Percentiles rank a stretch among this genome's conserved stretches.
Conservation (phyloP, 2,888 invertebrate genomes). For the Philereme transversata region DNA sequence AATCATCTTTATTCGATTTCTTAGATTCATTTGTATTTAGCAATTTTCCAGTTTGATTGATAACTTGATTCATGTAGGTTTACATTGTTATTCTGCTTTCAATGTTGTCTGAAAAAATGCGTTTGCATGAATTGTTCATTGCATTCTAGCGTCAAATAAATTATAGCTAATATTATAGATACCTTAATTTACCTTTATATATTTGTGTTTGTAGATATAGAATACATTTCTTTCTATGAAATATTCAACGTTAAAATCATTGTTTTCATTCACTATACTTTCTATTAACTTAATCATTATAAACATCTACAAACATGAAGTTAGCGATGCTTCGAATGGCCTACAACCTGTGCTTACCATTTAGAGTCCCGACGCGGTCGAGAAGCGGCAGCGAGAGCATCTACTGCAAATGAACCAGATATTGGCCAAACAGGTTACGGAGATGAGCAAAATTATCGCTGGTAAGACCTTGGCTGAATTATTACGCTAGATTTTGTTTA, state of each 20-base stretch:
- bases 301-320: constrained; percentile 46
- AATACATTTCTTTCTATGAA: constrained; percentile 32
- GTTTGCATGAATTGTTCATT: constrained; percentile 52
- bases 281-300: background rate
- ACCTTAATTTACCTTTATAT: no score
- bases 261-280: constrained; percentile 11
- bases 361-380: constrained; percentile 90
- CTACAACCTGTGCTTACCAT: constrained; percentile 57
- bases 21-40: background rate
- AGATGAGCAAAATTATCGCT: constrained; percentile 97
- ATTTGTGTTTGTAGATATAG: constrained; percentile 41
- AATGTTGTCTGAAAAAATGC: constrained; percentile 55
- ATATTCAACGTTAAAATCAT: background rate
- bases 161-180: no score
- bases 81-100: constrained; percentile 57
- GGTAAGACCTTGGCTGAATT: constrained; percentile 85
- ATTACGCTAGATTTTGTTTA: constrained; percentile 18
- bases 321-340: constrained; percentile 75
- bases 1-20: background rate
- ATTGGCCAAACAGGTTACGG: constrained; percentile 96
- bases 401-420: constrained; percentile 95
- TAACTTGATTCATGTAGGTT: constrained; percentile 42
- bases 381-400: constrained; percentile 94
- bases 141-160: constrained; percentile 14
- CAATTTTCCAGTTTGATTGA: constrained; percentile 34